phyloP scores from a whole-genome alignment of 2,797 vertebrate genomes.

The Phaenicophaeus curvirostris region DNA sequence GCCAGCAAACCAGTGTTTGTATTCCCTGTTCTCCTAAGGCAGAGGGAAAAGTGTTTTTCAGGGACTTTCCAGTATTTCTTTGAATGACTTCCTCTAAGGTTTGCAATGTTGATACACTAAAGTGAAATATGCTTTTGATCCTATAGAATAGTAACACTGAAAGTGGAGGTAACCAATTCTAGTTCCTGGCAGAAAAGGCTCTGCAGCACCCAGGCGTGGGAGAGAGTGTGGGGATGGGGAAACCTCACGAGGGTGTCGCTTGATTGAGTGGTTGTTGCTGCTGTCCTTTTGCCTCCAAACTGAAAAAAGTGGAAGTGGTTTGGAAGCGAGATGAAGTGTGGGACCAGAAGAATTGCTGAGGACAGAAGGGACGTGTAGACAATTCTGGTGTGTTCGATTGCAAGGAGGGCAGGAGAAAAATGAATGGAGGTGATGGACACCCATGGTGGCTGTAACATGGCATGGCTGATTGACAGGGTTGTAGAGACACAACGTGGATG shows the following conservation, averaged over 20 bases:
- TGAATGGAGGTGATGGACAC: not conserved
- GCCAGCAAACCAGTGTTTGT: not conserved
- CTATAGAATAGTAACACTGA: not conserved
- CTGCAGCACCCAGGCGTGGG: not conserved
- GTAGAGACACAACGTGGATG: not conserved
- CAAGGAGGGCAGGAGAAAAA: not conserved
- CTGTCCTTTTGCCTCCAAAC: not conserved
- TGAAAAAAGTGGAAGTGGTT: not conserved
- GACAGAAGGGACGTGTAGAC: not conserved
- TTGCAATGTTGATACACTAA: not conserved
- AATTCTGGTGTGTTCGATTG: not conserved
- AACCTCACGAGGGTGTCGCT: not conserved
- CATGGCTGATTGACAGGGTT: not conserved
- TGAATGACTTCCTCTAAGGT: not conserved
- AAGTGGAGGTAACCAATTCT: not conserved
- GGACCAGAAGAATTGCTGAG: not conserved
- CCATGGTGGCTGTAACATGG: not conserved
- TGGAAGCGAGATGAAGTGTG: not conserved
- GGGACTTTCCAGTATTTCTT: constrained; percentile 54
- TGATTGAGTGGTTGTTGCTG: not conserved
- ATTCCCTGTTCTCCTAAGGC: not conserved
- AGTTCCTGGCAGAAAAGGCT: not conserved
- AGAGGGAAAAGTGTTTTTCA: not conserved
- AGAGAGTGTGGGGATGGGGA: not conserved
- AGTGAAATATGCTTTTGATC: not conserved